Base-by-base conservation (phyloP, 2,888 invertebrate genomes). In the Agrotis ipsilon region DNA sequence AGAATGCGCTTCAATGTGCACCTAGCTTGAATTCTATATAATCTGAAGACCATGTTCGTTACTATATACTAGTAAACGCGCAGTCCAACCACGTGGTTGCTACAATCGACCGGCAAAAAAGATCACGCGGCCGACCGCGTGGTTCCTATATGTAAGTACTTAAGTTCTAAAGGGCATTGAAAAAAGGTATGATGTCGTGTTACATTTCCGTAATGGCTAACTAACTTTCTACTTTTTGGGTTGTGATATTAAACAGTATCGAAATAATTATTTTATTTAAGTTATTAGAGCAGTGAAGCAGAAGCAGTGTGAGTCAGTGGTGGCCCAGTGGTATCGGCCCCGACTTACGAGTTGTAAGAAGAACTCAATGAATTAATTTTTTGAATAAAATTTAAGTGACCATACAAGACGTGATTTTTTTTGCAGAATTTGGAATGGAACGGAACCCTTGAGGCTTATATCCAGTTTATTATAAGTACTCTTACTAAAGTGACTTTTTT, bases 101-200 rank as follows among this genome's bases (percentile, higher is more conserved):
- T 27, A 32, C 32, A 55, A 60, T 45, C 49, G 24, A 60, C 19
- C 39, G 59, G 24, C 19, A 48, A 68, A 77, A 69, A 73, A 60
- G 2, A 70, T 70, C 71, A 61, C 60, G 70, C 24, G 39, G 54
- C 24, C 32, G 18, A 21, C 19, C 45, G 32, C 73, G 24, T 77
- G 78, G 24, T 51, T 46, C 16, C 49, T n/a, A n/a, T n/a, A n/a
- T n/a, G n/a, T n/a, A n/a, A 60, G 19, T 32, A 24, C n/a, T 68
- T 32, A 14, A 52, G 24, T 59, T 77, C 70, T 48, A 60, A 59
- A 49, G 60, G 60, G 55, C 45, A 60, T 69, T 49, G 32, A 43
- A 60, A 68, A 45, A 6, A 27, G 13, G 49, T 62, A 52, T 2
- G 13, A 54, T 63, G 45, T 66, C 27, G 9, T 19, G 32, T 63